phyloP scores from a whole-genome alignment of 1,140 invertebrate genomes.

The Polypedilum vanderplanki region DNA sequence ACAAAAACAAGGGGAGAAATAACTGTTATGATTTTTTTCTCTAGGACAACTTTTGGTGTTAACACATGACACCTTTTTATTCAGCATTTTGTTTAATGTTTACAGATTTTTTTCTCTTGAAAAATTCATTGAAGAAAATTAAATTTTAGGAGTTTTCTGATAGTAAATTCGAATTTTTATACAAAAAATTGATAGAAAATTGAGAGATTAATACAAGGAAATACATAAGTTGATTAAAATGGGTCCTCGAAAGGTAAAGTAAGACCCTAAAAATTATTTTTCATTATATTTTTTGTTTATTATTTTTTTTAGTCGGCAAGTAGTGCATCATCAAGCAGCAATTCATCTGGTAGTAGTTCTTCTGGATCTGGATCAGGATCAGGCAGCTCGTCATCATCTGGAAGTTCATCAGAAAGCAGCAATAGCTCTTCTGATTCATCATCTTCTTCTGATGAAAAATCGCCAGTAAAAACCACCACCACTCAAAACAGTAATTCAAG shows the following conservation, averaged over 20 bases:
- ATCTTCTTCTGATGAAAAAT: slow-evolving; percentile 50
- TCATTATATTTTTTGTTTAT: background rate
- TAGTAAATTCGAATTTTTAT: no score
- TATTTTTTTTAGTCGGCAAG: slow-evolving; percentile 9
- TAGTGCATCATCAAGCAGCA: background rate
- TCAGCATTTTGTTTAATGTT: no score
- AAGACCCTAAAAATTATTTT: background rate
- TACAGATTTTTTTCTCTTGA: no score
- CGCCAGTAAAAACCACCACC: slow-evolving; percentile 44
- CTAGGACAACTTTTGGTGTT: no score
- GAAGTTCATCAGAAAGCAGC: slow-evolving; percentile 35
- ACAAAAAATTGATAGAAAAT: no score
- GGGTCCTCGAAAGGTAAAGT: background rate
- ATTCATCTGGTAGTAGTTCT: background rate
- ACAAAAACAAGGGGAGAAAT: no score
- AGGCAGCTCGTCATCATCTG: background rate
- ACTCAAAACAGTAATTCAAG: slow-evolving; percentile 34
- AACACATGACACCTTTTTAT: no score
- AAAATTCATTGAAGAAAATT: no score
- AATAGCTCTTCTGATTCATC: slow-evolving; percentile 34
- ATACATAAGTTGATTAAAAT: no score
- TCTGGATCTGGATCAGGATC: background rate
- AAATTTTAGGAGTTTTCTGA: no score
- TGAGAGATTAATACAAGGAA: no score
- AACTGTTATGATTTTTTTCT: no score